phyloP scores from a whole-genome alignment of 2,113 vertebrate species.

The Nibea coibor region DNA sequence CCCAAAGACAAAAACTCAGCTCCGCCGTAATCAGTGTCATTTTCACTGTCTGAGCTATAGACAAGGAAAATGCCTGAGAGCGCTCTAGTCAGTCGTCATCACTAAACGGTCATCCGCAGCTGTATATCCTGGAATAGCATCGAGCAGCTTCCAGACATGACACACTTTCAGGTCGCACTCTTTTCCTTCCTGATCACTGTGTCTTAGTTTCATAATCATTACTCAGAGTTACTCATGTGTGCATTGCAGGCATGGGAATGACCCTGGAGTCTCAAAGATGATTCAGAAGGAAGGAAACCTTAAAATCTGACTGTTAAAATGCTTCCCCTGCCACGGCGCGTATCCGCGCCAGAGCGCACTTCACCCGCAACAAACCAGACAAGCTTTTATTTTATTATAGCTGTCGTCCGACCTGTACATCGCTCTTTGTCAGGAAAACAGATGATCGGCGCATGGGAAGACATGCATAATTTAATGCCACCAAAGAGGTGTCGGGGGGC shows the following conservation, averaged over 20 bases:
- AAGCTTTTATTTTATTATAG: conserved; percentile 15
- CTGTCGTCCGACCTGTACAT: conserved; percentile 23
- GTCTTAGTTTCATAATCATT: conserved; percentile 48
- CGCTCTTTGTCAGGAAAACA: conserved; percentile 64
- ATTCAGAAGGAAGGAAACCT: conserved; percentile 49
- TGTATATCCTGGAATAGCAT: conserved; percentile 29
- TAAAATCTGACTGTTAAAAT: conserved; percentile 21
- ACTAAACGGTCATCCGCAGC: conserved; percentile 32
- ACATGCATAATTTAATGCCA: conserved; percentile 81
- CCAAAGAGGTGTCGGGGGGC: conserved; percentile 62
- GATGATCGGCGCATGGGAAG: conserved; percentile 63
- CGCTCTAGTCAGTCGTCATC: conserved; percentile 4
- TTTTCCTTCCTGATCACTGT: conserved; percentile 34
- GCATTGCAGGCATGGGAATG: conserved; percentile 27
- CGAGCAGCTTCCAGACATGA: conserved; percentile 64
- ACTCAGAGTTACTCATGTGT: conserved; percentile 56
- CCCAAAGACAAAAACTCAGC: conserved; percentile 45
- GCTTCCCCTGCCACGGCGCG: conserved; percentile 14
- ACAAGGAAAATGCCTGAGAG: conserved; percentile 12
- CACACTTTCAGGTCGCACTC: conserved; percentile 38
- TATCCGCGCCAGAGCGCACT: neutral
- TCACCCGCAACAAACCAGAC: conserved; percentile 22
- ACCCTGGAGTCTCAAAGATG: conserved; percentile 39
- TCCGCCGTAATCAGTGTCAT: conserved; percentile 61
- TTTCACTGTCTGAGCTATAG: conserved; percentile 40